phyloP scores from a whole-genome alignment of 2,888 invertebrate species.

The Luperina testacea region DNA sequence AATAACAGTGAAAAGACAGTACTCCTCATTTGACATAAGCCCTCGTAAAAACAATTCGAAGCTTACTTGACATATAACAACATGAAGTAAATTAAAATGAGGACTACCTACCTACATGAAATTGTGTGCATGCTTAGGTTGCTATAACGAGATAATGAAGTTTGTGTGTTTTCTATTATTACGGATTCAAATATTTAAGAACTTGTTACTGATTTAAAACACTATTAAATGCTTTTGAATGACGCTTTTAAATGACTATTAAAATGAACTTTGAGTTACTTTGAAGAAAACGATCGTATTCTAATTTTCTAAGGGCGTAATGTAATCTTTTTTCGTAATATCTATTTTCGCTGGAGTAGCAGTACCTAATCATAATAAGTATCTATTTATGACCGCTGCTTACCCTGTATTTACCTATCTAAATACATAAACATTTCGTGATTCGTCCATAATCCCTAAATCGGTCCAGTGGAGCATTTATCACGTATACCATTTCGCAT shows the following conservation, averaged over 20 bases:
- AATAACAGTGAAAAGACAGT: not conserved
- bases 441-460: conserved; percentile 55
- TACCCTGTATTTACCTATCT: conserved; percentile 33
- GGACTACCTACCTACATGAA: not conserved
- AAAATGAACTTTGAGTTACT: conserved; percentile 18
- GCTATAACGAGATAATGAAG: not conserved
- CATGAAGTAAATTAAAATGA: not conserved
- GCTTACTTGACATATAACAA: not conserved
- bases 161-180: conserved; percentile 16
- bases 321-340: not conserved
- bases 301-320: not conserved
- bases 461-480: conserved; percentile 50
- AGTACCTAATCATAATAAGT: not conserved
- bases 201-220: conserved; percentile 36
- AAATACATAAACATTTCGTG: conserved; percentile 41
- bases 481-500: conserved; percentile 59
- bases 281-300: conserved; percentile 4
- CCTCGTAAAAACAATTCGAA: not conserved
- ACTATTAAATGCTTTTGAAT: conserved; percentile 21
- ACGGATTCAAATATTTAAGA: conserved; percentile 34
- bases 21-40: not conserved
- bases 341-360: not conserved
- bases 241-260: conserved; percentile 5
- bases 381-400: conserved; percentile 11
- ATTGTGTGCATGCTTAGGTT: not conserved